phyloP scores from a whole-genome alignment of 2,888 invertebrate genomes.

The Brachyptera putata region DNA sequence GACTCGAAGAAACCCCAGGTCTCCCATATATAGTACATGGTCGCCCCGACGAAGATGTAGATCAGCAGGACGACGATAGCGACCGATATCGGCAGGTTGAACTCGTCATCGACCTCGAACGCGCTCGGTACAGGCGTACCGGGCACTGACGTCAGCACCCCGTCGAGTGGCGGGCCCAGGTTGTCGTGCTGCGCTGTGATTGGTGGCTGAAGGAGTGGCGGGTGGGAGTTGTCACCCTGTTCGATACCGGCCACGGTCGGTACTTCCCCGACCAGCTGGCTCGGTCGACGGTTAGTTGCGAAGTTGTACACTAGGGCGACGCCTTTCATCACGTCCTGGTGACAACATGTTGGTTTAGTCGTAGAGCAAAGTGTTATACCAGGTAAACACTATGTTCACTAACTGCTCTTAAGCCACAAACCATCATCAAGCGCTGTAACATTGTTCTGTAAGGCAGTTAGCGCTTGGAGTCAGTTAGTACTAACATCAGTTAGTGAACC shows the following conservation, averaged over 20 bases:
- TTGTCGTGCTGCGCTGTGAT: no score
- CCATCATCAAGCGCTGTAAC: no score
- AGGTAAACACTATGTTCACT: no score
- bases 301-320: constrained; percentile 76
- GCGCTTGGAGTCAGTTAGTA: no score
- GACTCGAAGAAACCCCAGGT: constrained; percentile 89
- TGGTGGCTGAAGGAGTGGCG: no score
- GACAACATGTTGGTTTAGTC: no score
- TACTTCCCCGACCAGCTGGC: constrained; percentile 57
- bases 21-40: constrained; percentile 72
- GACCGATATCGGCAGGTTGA: constrained; percentile 88
- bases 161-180: constrained; percentile 35
- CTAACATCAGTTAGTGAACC: no score
- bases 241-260: constrained; percentile 40
- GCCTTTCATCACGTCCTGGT: constrained; percentile 78
- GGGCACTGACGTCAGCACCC: constrained; percentile 43
- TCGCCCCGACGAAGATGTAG: constrained; percentile 85
- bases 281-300: constrained; percentile 69
- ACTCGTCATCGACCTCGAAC: constrained; percentile 85
- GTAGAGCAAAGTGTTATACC: no score
- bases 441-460: no score
- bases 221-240: constrained; percentile 34
- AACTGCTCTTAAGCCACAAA: no score
- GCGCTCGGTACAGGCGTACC: constrained; percentile 71
- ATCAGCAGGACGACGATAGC: constrained; percentile 76